These are phyloP conservation scores for Archips crataeganus DNA, from an alignment of 2,888 invertebrate species.

Conservation along the genomic window DNA sequence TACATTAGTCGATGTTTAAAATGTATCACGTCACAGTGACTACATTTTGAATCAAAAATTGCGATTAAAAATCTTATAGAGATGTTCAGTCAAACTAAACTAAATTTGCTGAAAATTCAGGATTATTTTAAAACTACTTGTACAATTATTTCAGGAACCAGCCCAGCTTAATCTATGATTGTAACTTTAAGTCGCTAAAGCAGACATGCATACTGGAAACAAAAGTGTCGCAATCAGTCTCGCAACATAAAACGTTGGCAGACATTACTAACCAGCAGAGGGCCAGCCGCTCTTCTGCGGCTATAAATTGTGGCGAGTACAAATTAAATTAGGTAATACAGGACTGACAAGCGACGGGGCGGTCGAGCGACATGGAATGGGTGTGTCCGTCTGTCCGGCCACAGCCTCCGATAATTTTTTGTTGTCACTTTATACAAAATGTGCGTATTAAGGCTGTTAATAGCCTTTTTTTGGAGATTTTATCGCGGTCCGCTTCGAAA, in stretches of 20 bases:
- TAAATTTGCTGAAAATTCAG: too few relatives aligned
- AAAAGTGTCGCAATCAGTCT: constrained; percentile 33
- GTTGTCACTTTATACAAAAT: constrained; percentile 35
- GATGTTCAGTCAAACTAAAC: too few relatives aligned
- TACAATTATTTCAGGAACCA: not conserved
- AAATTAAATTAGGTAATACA: constrained; percentile 44
- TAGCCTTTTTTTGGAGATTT: constrained; percentile 29
- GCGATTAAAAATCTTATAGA: too few relatives aligned
- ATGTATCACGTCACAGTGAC: too few relatives aligned
- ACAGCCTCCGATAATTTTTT: constrained; percentile 40
- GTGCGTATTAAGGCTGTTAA: constrained; percentile 34
- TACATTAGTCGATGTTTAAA: too few relatives aligned
- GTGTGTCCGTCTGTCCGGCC: constrained; percentile 40
- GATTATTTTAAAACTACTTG: too few relatives aligned
- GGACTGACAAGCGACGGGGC: constrained; percentile 43
- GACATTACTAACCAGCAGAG: constrained; percentile 38
- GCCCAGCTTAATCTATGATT: not conserved
- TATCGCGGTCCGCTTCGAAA: not conserved
- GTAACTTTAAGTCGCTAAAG: not conserved
- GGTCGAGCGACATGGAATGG: constrained; percentile 42
- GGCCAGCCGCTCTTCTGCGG: constrained; percentile 35
- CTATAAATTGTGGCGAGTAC: constrained; percentile 43
- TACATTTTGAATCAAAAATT: too few relatives aligned
- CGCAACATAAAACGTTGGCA: constrained; percentile 37
- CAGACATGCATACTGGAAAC: constrained; percentile 8